These are phyloP conservation scores for Sitodiplosis mosellana DNA, from an alignment of 1,140 invertebrate genomes.

Conservation along the genomic window DNA sequence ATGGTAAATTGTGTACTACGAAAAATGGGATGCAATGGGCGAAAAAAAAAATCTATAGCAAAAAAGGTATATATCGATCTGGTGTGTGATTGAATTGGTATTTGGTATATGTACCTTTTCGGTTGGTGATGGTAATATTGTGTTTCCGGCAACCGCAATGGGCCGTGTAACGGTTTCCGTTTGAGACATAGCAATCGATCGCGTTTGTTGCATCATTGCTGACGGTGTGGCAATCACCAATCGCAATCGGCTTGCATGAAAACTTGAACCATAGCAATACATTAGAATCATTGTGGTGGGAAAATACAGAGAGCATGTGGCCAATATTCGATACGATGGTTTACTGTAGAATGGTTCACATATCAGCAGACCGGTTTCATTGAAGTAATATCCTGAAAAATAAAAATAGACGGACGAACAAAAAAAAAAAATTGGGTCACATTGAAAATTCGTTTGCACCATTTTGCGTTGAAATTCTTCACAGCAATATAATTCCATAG, in stretches of 20 bases:
- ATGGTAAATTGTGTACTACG: no score
- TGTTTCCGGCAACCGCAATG: not conserved
- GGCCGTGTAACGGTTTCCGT: no score
- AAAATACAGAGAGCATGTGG: constrained; percentile 71
- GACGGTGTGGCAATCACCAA: constrained; percentile 28
- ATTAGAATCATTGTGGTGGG: constrained; percentile 76
- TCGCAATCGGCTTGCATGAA: constrained; percentile 64
- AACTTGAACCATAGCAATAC: constrained; percentile 76
- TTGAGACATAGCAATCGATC: not conserved
- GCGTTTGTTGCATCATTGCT: constrained; percentile 3
- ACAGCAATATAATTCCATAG: no score
- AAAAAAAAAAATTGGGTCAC: not conserved
- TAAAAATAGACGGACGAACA: not conserved
- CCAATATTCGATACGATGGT: constrained; percentile 54
- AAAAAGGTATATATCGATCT: no score
- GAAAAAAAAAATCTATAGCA: no score
- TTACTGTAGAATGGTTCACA: constrained; percentile 69
- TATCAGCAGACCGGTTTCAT: constrained; percentile 59
- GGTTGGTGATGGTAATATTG: constrained; percentile 2
- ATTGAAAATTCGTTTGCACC: no score
- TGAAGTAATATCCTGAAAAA: constrained; percentile 55
- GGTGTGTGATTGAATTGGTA: no score
- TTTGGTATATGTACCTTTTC: constrained; percentile 1
- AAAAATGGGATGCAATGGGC: no score
- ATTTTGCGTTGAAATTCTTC: no score